Conservation (phyloP, 2,888 invertebrate species). For the Ichneumoninae sp. region DNA sequence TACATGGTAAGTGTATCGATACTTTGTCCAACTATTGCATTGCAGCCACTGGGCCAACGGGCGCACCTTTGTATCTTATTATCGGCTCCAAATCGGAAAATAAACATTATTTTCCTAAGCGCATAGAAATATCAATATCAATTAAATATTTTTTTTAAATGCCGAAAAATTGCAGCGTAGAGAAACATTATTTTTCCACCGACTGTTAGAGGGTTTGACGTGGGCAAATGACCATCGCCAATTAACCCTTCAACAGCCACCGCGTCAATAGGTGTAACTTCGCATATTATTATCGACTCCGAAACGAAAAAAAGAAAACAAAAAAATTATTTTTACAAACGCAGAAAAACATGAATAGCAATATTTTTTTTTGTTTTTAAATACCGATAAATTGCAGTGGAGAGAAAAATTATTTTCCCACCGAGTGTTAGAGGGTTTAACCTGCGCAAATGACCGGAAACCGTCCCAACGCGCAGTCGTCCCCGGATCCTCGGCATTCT, state of each 20-base stretch:
- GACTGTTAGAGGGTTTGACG: neutral
- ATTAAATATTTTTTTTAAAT: neutral
- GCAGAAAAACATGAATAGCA: no score
- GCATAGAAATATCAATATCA: no score
- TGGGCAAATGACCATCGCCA: neutral
- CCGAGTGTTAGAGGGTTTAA: neutral
- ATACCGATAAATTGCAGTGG: neutral
- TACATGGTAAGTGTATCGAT: constrained; percentile 79
- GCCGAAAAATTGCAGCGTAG: neutral
- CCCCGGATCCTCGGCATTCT: constrained; percentile 35
- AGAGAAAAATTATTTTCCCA: neutral
- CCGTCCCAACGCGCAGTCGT: constrained; percentile 40
- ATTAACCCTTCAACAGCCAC: neutral
- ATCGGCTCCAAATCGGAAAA: neutral
- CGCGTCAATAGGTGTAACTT: no score
- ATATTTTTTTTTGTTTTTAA: neutral
- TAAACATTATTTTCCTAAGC: neutral
- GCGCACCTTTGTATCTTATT: no score
- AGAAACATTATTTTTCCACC: constrained; percentile 7
- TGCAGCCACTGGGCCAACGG: no score
- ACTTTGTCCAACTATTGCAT: neutral
- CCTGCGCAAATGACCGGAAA: constrained; percentile 54
- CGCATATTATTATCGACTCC: no score
- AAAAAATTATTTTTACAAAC: no score
- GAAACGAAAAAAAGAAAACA: no score